Evolutionary conservation across 2,113 vertebrate genomes (phyloP), one percentile per base, ranked within the genome.

Genomic region (Numida meleagris): DNA sequence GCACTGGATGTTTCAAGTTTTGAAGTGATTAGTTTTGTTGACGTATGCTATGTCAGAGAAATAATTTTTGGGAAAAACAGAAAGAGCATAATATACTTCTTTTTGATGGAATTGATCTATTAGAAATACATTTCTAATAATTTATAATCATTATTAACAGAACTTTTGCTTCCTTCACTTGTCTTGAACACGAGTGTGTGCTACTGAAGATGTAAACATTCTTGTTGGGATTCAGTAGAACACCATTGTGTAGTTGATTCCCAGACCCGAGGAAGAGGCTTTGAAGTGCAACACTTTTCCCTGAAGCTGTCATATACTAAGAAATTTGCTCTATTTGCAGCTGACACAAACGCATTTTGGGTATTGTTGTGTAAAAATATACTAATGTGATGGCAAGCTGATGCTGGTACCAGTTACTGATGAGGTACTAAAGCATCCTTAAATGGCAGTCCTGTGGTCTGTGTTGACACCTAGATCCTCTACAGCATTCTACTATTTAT

Each of bases 341-440:
- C 48, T 14, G 18, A 27, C 71, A 18, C 1, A 51, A 43, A 5
- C 48, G 13, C 17, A 10, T 55, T 31, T 31, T 0, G 23, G 10
- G 7, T 45, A 61, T 27, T 6, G 13, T 5, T 43, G 58, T 7
- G n/a, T 57, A 2, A 18, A 53, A 62, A 5, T 18, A 36, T 27
- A 8, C 36, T 7, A 0, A 4, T 4, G 61, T 10, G 18, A 8
- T 5, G 12, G 10, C 14, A 19, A 25, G 25, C 19, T 66, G 46
- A 19, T 42, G 0, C 1, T 40, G 38, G 33, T 12, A 9, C 43
- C 27, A 5, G 15, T 9, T 31, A 8, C 14, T 34, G 29, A 42
- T 0, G 5, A 38, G 50, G 19, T 31, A 63, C 12, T 27, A n/a
- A 14, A 29, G 29, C 40, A 12, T 1, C 0, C 33, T 12, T 21